phyloP scores from a whole-genome alignment of 2,797 vertebrate species.

The Luscinia megarhynchos region DNA sequence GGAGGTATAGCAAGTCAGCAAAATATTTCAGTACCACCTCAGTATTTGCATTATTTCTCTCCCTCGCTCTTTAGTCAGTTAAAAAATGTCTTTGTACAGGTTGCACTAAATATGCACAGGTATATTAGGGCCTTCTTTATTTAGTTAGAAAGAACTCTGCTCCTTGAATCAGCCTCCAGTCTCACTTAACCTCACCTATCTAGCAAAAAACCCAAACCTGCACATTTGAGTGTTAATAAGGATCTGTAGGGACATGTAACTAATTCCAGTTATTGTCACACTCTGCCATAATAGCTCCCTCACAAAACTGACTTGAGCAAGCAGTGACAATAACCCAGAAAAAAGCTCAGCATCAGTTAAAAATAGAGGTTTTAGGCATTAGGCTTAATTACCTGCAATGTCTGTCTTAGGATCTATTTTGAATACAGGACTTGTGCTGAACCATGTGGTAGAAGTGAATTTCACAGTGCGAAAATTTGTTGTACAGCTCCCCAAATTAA shows the following conservation, averaged over 20 bases:
- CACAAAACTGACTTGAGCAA: background rate
- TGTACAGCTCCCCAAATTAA: background rate
- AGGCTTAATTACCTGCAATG: background rate
- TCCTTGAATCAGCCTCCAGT: background rate
- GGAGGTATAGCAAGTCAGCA: background rate
- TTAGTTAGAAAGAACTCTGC: background rate
- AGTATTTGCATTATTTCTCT: background rate
- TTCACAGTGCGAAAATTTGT: background rate
- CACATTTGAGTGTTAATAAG: background rate
- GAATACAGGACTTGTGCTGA: background rate
- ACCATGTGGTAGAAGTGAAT: background rate
- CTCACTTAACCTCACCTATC: background rate
- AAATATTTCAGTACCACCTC: background rate
- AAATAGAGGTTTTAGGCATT: background rate
- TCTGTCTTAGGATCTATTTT: background rate
- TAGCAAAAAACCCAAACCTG: background rate
- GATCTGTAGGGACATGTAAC: background rate
- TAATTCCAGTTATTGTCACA: background rate
- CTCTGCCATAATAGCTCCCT: background rate
- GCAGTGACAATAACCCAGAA: background rate
- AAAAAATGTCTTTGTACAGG: background rate
- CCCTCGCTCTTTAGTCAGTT: background rate
- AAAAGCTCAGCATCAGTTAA: background rate
- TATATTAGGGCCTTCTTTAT: background rate
- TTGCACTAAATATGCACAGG: background rate